These are phyloP conservation scores for Manis pentadactyla DNA, from an alignment of 2,797 vertebrate genomes.

Conservation along the genomic window DNA sequence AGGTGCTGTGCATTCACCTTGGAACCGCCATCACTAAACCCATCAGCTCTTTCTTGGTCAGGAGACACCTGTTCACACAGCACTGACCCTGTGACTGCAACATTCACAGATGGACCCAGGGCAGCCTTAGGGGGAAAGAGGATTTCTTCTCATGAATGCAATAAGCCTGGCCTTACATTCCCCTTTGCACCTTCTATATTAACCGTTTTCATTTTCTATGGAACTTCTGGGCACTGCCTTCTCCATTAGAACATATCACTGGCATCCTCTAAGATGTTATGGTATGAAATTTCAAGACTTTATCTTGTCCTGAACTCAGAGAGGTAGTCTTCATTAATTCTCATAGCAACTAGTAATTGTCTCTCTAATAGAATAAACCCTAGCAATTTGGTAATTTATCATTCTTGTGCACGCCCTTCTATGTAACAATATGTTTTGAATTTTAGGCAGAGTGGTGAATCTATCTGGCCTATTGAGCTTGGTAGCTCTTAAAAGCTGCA, in stretches of 20 bases:
- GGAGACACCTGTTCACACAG: not conserved
- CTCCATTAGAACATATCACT: not conserved
- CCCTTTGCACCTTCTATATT: not conserved
- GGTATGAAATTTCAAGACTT: not conserved
- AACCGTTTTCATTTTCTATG: no score
- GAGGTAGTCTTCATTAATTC: not conserved
- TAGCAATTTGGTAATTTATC: not conserved
- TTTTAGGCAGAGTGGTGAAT: conserved; percentile 93
- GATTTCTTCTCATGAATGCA: not conserved
- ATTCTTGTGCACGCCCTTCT: rapidly evolving
- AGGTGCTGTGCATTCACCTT: not conserved
- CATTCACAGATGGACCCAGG: not conserved
- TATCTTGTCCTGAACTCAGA: not conserved
- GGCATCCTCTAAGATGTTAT: not conserved
- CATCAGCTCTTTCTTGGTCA: not conserved
- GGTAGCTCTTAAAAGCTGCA: conserved; percentile 87
- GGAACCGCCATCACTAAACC: not conserved
- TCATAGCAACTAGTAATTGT: not conserved
- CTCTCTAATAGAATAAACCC: not conserved
- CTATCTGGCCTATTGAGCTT: conserved; percentile 89
- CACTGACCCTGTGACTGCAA: not conserved
- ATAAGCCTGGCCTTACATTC: not conserved
- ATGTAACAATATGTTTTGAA: not conserved
- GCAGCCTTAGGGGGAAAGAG: not conserved
- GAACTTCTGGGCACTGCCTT: not conserved